phyloP scores from a whole-genome alignment of 1,140 invertebrate species.

The Drosophila murphyi region DNA sequence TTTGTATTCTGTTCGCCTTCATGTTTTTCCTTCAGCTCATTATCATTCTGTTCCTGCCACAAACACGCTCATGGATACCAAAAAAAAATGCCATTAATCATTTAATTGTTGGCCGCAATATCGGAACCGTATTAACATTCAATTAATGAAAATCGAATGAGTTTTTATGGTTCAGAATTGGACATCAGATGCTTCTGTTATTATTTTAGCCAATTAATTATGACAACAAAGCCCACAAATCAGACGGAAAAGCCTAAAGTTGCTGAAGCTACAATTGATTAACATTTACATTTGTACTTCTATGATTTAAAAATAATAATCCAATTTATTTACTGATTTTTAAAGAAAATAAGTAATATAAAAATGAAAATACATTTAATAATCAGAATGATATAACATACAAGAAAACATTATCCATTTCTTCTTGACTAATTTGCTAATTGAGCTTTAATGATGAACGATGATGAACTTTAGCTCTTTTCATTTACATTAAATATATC shows the following conservation, averaged over 20 bases:
- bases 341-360: too few species aligned
- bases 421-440: too few species aligned
- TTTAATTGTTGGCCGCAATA: conserved; percentile 69
- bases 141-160: conserved; percentile 68
- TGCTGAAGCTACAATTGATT: neutral
- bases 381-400: too few species aligned
- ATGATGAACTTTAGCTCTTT: too few species aligned
- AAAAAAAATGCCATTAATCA: conserved; percentile 62
- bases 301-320: neutral
- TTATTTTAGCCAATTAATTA: conserved; percentile 47
- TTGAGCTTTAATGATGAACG: too few species aligned
- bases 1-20: neutral
- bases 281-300: neutral
- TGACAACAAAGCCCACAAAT: conserved; percentile 12
- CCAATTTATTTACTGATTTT: too few species aligned
- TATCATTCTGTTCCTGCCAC: conserved; percentile 25
- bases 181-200: conserved; percentile 51
- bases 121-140: conserved; percentile 69
- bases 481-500: too few species aligned
- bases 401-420: too few species aligned
- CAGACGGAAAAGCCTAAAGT: neutral
- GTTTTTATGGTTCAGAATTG: conserved; percentile 40
- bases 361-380: too few species aligned
- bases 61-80: neutral
- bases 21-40: conserved; percentile 5